Conservation (phyloP, 2,113 vertebrate species). For the Hipposideros armiger region DNA sequence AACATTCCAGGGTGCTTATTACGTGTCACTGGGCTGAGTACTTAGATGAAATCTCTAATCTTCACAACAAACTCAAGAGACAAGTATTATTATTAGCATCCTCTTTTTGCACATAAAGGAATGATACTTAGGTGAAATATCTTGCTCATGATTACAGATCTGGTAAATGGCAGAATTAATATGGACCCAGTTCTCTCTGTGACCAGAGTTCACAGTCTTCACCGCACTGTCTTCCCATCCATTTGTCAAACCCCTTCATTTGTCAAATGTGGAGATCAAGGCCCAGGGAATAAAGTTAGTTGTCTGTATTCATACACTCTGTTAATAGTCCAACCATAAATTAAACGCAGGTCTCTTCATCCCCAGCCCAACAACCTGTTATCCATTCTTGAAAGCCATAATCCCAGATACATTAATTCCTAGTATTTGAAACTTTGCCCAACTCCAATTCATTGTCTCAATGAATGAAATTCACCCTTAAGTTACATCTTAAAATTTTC, state of each 20-base stretch:
- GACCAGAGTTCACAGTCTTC: background rate
- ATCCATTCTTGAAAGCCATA: background rate
- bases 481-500: background rate
- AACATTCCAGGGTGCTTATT: background rate
- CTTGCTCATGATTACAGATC: background rate
- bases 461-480: background rate
- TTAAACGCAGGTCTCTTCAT: background rate
- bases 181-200: background rate
- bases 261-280: background rate
- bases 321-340: background rate
- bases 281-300: background rate
- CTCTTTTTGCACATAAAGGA: background rate
- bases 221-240: background rate
- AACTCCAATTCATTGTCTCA: background rate
- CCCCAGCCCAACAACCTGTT: background rate
- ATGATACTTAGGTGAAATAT: background rate
- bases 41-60: slow-evolving; percentile 9
- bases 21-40: background rate
- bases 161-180: background rate
- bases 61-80: background rate
- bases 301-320: background rate
- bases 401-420: background rate
- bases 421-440: background rate
- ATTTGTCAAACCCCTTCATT: background rate
- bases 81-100: background rate